Conservation (phyloP, 2,113 vertebrate species). For the Nycticebus coucang region DNA sequence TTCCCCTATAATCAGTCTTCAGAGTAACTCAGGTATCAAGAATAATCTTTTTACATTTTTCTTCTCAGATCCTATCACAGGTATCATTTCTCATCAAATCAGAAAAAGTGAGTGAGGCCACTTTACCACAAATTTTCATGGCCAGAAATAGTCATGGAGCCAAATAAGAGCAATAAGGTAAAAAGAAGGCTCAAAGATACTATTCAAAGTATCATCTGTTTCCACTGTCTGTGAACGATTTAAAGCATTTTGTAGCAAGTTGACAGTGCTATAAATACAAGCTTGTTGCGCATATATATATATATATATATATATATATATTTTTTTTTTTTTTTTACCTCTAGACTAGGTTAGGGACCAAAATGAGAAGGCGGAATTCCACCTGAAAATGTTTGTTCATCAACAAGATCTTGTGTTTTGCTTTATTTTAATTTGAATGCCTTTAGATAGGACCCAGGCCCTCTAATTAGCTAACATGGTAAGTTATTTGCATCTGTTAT, state of each 20-base stretch:
- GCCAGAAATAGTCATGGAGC: background rate
- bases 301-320: no score
- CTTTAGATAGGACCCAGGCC: background rate
- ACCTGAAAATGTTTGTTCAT: constrained; percentile 32
- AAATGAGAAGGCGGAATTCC: background rate
- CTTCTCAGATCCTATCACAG: background rate
- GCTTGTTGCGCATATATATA: no score
- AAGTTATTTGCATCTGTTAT: background rate
- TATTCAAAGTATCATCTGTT: background rate
- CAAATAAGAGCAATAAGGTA: background rate
- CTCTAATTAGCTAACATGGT: background rate
- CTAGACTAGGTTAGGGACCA: background rate
- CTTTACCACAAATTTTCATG: constrained; percentile 22
- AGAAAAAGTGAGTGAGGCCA: constrained; percentile 6
- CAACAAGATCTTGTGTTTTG: background rate
- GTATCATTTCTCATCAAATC: background rate
- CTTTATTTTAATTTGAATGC: constrained; percentile 8
- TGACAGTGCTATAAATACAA: background rate
- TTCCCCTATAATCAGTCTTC: background rate
- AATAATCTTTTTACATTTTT: constrained; percentile 1
- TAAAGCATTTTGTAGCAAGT: background rate
- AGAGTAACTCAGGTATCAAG: background rate
- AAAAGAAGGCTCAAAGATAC: background rate
- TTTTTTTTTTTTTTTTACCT: background rate
- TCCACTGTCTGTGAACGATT: background rate